Percentiles rank a stretch among this genome's conserved stretches.
Evolutionary conservation across 2,113 vertebrate genomes (phyloP).

Genomic region (Antennarius striatus): DNA sequence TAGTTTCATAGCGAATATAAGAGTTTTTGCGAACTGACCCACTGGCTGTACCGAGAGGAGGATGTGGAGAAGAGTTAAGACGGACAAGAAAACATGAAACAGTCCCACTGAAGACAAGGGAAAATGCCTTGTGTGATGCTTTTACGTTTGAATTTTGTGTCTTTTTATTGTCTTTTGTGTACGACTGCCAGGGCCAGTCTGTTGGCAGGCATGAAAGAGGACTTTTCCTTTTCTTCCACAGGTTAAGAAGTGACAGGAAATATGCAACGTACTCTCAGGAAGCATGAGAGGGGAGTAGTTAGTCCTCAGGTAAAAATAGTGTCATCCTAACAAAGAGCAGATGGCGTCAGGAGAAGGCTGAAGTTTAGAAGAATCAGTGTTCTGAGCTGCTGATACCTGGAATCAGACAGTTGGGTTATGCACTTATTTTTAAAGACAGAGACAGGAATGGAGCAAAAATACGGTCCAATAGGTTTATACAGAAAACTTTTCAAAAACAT

Average conservation of each 20-base stretch:
- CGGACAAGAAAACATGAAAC: slow-evolving; percentile 39
- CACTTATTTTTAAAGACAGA: slow-evolving; percentile 31
- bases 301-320: slow-evolving; percentile 51
- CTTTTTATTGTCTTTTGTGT: slow-evolving; percentile 20
- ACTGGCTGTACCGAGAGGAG: slow-evolving; percentile 39
- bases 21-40: slow-evolving; percentile 29
- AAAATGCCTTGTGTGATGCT: slow-evolving; percentile 61
- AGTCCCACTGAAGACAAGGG: slow-evolving; percentile 21
- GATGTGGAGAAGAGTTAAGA: neutral
- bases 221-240: slow-evolving; percentile 54
- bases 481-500: slow-evolving; percentile 15
- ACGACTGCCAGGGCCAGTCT: neutral
- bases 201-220: slow-evolving; percentile 25
- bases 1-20: slow-evolving; percentile 20
- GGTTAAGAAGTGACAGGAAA: slow-evolving; percentile 78
- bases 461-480: slow-evolving; percentile 14
- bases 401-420: slow-evolving; percentile 31
- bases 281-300: slow-evolving; percentile 43
- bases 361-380: slow-evolving; percentile 16
- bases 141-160: slow-evolving; percentile 53
- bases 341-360: neutral
- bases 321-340: slow-evolving; percentile 36
- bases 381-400: slow-evolving; percentile 3
- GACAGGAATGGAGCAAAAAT: slow-evolving; percentile 24
- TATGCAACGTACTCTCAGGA: slow-evolving; percentile 48